phyloP scores from a whole-genome alignment of 2,797 vertebrate species.

The Crax fasciolata region DNA sequence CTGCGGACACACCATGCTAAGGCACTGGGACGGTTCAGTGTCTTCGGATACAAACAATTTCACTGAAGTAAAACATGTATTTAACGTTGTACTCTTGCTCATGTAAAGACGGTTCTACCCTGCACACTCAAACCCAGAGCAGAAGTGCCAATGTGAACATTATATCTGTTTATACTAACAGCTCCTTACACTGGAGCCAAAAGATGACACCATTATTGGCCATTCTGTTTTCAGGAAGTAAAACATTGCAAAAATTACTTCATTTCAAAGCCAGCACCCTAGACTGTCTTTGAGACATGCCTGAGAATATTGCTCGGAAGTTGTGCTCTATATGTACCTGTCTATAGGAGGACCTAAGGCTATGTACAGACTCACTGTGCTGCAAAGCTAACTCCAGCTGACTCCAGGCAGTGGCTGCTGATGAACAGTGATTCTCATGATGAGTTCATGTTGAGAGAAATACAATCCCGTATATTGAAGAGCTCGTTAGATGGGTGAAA shows the following conservation, averaged over 20 bases:
- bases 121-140: background rate
- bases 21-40: accelerated
- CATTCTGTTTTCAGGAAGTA: background rate
- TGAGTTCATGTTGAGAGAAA: background rate
- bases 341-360: background rate
- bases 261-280: background rate
- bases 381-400: background rate
- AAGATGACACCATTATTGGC: background rate
- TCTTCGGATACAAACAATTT: background rate
- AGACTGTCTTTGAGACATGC: background rate
- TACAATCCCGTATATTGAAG: background rate
- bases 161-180: background rate
- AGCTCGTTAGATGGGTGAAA: background rate
- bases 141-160: background rate
- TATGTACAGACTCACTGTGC: background rate
- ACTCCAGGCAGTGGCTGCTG: background rate
- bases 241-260: background rate
- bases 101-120: background rate
- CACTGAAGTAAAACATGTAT: accelerated
- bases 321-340: accelerated
- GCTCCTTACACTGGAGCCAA: background rate
- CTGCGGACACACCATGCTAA: accelerated
- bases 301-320: background rate
- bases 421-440: background rate
- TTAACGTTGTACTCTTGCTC: background rate